phyloP scores from a whole-genome alignment of 2,888 invertebrate genomes.

The Pseudanteris insignis region DNA sequence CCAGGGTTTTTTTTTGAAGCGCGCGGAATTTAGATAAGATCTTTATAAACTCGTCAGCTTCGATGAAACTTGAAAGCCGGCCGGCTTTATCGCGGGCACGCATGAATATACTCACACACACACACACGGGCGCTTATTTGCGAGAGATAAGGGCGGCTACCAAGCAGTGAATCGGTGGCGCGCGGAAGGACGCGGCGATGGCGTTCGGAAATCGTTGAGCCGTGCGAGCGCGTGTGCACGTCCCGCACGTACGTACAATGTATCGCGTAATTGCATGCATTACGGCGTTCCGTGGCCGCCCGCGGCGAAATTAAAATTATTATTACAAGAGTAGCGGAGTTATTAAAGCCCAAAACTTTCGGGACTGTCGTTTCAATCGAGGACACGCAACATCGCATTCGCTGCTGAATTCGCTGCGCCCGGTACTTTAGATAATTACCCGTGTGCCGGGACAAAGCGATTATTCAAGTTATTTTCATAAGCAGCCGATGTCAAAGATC shows the following conservation, averaged over 20 bases:
- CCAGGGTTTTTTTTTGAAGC: conserved; percentile 21
- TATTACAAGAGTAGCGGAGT: conserved; percentile 22
- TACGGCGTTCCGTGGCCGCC: conserved; percentile 16
- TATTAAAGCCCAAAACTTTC: conserved; percentile 28
- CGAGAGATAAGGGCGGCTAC: conserved; percentile 37
- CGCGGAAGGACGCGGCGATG: conserved; percentile 17
- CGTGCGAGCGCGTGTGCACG: conserved; percentile 8
- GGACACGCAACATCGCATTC: conserved; percentile 33
- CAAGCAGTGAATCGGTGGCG: conserved; percentile 7
- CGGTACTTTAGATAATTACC: conserved; percentile 27
- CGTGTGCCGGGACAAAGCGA: conserved; percentile 25
- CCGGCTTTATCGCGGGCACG: conserved; percentile 24
- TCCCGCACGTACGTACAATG: conserved; percentile 28
- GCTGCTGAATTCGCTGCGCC: conserved; percentile 9
- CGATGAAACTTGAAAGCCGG: conserved; percentile 33
- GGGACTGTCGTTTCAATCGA: conserved; percentile 35
- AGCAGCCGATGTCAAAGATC: conserved; percentile 34
- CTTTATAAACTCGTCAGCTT: conserved; percentile 36
- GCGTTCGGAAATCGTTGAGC: conserved; percentile 23
- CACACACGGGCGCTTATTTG: conserved; percentile 27
- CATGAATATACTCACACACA: conserved; percentile 10
- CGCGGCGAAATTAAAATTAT: conserved; percentile 31
- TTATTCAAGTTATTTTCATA: conserved; percentile 39
- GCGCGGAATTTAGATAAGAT: conserved; percentile 37
- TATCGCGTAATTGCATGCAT: conserved; percentile 33